phyloP scores from a whole-genome alignment of 2,797 vertebrate genomes.

The Astyanax mexicanus region DNA sequence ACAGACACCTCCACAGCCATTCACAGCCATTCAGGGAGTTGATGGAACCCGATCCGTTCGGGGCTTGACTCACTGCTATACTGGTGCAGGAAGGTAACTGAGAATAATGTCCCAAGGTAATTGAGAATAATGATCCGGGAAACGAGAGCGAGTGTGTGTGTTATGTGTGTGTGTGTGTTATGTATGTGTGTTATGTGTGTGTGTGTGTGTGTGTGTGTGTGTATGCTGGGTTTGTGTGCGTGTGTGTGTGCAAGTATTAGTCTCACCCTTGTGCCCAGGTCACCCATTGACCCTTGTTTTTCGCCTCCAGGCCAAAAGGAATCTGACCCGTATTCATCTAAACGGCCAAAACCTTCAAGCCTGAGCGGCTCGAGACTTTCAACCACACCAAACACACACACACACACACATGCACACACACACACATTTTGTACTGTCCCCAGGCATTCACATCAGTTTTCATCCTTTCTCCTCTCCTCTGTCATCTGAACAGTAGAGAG shows the following conservation, averaged over 20 bases:
- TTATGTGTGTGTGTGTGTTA: neutral
- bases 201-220: too few relatives aligned
- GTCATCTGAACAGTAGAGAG: constrained; percentile 33
- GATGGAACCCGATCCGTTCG: constrained; percentile 34
- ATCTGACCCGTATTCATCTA: constrained; percentile 28
- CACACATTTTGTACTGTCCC: constrained; percentile 24
- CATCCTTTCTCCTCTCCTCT: constrained; percentile 39
- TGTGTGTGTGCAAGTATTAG: constrained; percentile 19
- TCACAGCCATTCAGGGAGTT: constrained; percentile 1
- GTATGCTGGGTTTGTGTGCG: too few relatives aligned
- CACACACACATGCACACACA: constrained; percentile 3
- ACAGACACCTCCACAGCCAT: neutral
- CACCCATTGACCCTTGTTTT: constrained; percentile 20
- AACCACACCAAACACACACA: constrained; percentile 3
- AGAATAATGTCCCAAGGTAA: constrained; percentile 47
- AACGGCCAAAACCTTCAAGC: neutral
- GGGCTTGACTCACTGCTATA: constrained; percentile 27
- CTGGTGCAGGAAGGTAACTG: constrained; percentile 30
- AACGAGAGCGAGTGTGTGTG: neutral
- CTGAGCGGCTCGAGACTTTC: constrained; percentile 18
- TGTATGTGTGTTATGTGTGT: neutral
- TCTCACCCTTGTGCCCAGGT: constrained; percentile 1
- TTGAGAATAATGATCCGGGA: constrained; percentile 44
- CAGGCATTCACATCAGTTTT: constrained; percentile 40
- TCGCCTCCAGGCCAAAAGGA: constrained; percentile 2